phyloP scores from a whole-genome alignment of 2,888 invertebrate genomes.

The Ormyrus thymus region DNA sequence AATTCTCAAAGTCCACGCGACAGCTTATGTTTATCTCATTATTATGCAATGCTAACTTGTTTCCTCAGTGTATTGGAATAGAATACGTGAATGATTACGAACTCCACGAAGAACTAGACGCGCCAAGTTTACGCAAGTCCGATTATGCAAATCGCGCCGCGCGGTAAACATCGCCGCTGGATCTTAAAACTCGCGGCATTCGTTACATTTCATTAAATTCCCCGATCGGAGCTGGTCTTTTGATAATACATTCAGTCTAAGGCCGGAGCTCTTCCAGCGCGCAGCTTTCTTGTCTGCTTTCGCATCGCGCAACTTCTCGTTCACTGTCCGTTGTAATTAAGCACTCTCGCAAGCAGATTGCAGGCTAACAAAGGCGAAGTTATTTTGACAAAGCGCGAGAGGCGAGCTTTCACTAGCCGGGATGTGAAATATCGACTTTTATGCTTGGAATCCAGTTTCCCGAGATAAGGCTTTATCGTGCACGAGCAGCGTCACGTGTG shows the following conservation, averaged over 20 bases:
- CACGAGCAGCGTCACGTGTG: constrained; percentile 32
- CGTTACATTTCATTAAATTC: constrained; percentile 6
- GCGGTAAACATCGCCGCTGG: constrained; percentile 34
- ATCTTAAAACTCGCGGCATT: background rate
- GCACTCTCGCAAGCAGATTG: too few species aligned
- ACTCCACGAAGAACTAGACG: constrained; percentile 1
- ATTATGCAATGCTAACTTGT: constrained; percentile 11
- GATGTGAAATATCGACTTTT: constrained; percentile 14
- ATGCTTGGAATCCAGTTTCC: background rate
- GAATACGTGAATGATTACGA: constrained; percentile 28
- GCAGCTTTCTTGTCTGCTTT: too few species aligned
- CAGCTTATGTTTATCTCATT: background rate
- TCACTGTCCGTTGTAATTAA: too few species aligned
- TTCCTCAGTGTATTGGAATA: background rate
- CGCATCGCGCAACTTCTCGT: too few species aligned
- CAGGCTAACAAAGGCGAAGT: too few species aligned
- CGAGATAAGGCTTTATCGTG: constrained; percentile 36
- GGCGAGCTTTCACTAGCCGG: too few species aligned
- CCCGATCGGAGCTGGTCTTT: constrained; percentile 1
- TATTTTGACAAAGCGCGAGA: too few species aligned
- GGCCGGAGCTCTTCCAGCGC: background rate
- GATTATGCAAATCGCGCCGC: constrained; percentile 42
- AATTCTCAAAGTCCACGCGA: too few species aligned
- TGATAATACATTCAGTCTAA: constrained; percentile 15
- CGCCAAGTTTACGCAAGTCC: constrained; percentile 27